Percentiles rank a stretch among this genome's conserved stretches.
Conservation (phyloP, 2,888 invertebrate species). For the Andrena flavipes region DNA sequence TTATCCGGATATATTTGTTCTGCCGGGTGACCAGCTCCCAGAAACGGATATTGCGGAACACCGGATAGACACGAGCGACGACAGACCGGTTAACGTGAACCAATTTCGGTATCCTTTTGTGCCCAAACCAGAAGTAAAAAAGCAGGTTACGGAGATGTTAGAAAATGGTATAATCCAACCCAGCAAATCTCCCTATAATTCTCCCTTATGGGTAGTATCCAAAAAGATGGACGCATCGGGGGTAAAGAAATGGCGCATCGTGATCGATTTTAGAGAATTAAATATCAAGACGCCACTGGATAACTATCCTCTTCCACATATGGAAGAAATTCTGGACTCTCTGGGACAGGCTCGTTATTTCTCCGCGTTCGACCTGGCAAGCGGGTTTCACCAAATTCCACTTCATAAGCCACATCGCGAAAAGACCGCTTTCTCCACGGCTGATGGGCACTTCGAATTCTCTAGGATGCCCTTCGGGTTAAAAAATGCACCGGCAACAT, state of each 20-base stretch:
- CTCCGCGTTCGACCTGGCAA: background rate
- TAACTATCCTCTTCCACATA: background rate
- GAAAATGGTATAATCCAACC: background rate
- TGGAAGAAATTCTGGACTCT: background rate
- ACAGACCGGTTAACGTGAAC: background rate
- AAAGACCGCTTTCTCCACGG: conserved; percentile 9
- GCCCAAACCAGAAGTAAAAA: background rate
- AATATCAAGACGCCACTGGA: background rate
- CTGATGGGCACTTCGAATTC: conserved; percentile 5
- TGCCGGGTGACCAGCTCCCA: too few relatives aligned
- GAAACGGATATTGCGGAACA: too few relatives aligned
- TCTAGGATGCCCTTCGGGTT: conserved; percentile 12
- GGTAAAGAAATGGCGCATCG: background rate
- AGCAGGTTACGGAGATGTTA: background rate
- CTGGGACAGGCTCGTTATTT: background rate
- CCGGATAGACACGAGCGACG: too few relatives aligned
- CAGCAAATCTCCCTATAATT: background rate
- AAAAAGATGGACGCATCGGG: background rate
- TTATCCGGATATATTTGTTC: too few relatives aligned
- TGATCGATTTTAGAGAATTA: conserved; percentile 2
- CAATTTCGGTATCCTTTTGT: background rate
- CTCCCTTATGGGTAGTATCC: background rate
- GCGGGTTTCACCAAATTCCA: background rate
- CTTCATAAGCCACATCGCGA: background rate
- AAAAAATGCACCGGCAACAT: conserved; percentile 8